Conservation (phyloP, 2,797 vertebrate species). For the Acrocephalus scirpaceus region DNA sequence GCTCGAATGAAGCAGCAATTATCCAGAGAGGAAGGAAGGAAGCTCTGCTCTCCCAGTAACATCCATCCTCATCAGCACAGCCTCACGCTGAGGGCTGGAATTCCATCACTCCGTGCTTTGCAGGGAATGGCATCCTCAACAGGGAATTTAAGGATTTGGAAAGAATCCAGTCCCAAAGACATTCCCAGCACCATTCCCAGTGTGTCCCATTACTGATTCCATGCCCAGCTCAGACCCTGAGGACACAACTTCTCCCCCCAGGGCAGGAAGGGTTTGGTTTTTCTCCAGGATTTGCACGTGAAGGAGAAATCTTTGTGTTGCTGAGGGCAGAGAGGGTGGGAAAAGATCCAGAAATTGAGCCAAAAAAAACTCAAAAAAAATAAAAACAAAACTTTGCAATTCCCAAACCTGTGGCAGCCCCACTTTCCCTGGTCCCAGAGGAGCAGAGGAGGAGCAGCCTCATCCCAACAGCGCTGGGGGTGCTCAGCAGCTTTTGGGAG, state of each 20-base stretch:
- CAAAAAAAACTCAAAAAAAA: not conserved
- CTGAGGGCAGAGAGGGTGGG: not conserved
- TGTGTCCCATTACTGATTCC: fast-evolving
- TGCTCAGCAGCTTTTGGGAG: not conserved
- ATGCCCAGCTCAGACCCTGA: not conserved
- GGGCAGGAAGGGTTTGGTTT: not conserved
- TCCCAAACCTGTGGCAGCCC: not conserved
- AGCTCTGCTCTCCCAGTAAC: not conserved
- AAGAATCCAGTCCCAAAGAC: not conserved
- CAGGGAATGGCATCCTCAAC: not conserved
- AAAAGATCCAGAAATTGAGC: not conserved
- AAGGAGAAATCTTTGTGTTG: not conserved
- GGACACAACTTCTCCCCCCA: not conserved
- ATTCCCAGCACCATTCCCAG: not conserved
- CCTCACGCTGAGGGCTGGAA: not conserved
- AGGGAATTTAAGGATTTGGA: not conserved
- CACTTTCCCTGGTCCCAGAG: not conserved
- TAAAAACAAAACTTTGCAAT: not conserved
- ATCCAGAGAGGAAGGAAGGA: not conserved
- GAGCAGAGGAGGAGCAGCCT: not conserved
- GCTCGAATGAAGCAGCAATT: not conserved
- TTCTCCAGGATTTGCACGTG: not conserved
- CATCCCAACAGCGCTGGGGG: fast-evolving
- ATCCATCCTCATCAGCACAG: not conserved
- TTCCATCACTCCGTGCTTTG: not conserved